Percentiles rank a stretch among this genome's conserved stretches.
Evolutionary conservation across 2,888 invertebrate species (phyloP).

Genomic region (Lepidocyrtinus sp.): DNA sequence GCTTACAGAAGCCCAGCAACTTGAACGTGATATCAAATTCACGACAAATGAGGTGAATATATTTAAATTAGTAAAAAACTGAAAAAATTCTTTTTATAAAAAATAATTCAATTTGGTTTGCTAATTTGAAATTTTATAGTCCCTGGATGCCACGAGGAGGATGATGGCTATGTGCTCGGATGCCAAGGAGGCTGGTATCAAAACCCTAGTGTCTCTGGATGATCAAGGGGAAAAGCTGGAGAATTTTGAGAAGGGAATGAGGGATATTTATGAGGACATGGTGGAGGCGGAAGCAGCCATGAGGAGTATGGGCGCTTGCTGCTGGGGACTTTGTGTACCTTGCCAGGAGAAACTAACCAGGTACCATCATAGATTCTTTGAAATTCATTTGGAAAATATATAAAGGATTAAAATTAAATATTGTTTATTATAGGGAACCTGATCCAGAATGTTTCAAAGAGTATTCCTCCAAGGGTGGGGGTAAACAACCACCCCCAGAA

Average conservation of each 20-base stretch:
- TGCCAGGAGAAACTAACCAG: conserved; percentile 24
- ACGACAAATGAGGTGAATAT: background rate
- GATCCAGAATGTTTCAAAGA: conserved; percentile 41
- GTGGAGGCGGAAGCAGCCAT: conserved; percentile 41
- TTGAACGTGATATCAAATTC: background rate
- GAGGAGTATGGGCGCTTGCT: conserved; percentile 37
- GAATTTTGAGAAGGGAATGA: conserved; percentile 47
- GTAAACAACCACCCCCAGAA: background rate
- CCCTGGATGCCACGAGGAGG: conserved; percentile 9
- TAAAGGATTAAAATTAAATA: background rate
- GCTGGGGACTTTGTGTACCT: conserved; percentile 44
- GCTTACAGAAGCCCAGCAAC: background rate
- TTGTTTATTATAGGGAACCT: conserved; percentile 15
- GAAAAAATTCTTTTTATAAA: too few relatives aligned
- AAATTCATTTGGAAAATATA: too few relatives aligned
- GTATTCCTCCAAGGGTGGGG: conserved; percentile 3
- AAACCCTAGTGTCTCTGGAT: conserved; percentile 28
- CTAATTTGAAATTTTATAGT: too few relatives aligned
- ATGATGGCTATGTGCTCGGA: conserved; percentile 30
- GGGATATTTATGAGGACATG: conserved; percentile 49
- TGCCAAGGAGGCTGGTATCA: conserved; percentile 41
- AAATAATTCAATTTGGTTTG: too few relatives aligned
- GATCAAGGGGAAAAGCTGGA: conserved; percentile 46
- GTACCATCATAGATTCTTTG: too few relatives aligned
- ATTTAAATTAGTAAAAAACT: too few relatives aligned